Evolutionary conservation across 2,113 vertebrate species (phyloP), one percentile per base, ranked within the genome.

Genomic region (Lethenteron reissneri): DNA sequence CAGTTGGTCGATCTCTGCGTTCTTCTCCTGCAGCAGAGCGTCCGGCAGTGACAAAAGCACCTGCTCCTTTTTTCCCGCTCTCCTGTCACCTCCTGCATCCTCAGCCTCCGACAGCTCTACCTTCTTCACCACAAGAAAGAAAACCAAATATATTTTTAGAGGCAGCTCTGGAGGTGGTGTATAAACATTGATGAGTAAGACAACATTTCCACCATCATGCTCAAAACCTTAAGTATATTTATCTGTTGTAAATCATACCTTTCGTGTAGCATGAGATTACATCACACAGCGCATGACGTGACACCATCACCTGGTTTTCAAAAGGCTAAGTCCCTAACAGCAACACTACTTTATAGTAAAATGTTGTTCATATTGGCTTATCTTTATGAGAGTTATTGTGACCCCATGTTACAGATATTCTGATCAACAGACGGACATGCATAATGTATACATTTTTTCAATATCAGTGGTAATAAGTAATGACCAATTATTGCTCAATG

Each of bases 11-110:
- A 88, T 88, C 79, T 89, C 88, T 10, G 84, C 81, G 77, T 91
- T 92, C 76, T 87, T 89, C 77, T 87, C 87, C 72, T 85, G 72
- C 68, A 95, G 80, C 56, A 90, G 79, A 1, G 83, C 85, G 76
- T 85, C 81, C 17, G 84, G 79, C 64, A 88, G 80, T 0, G 76
- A 79, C 69, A 79, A 86, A 76, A 85, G 41, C 41, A 41, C 41
- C 76, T 81, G 74, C 77, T 78, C 80, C 79, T 81, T 84, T 75
- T 81, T 81, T 70, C 81, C 81, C 79, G 77, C 57, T 72, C 78
- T 76, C 56, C 76, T 1, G 72, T 76, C 74, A 79, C 79, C 75
- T 69, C 76, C 73, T 81, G 79, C 11, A 75, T 72, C 1, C 74
- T 72, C 56, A 78, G 71, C 2, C 58, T 76, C 8, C 84, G 76